Percentiles rank a stretch among this genome's conserved stretches.
These are phyloP conservation scores for Drosophila antonietae DNA, from an alignment of 2,888 invertebrate genomes.

Conservation along the genomic window DNA sequence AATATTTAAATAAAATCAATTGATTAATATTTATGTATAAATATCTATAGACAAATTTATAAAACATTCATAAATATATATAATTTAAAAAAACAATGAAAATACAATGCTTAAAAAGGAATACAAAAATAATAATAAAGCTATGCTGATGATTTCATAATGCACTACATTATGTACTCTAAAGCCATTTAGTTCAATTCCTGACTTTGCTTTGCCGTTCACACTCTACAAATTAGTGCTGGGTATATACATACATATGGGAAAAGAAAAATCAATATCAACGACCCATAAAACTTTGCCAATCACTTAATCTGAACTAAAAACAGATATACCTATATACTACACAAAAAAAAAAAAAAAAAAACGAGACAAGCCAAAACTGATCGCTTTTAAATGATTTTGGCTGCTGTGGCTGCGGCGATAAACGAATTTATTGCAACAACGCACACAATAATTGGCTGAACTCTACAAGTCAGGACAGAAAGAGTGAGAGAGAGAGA, in stretches of 20 bases:
- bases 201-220: not conserved
- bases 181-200: not conserved
- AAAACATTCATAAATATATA: too few species aligned
- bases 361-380: constrained; percentile 38
- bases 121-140: too few species aligned
- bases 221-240: not conserved
- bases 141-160: too few species aligned
- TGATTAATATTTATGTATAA: too few species aligned
- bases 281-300: constrained; percentile 55
- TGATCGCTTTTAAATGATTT: constrained; percentile 80
- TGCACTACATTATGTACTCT: not conserved
- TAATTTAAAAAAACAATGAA: too few species aligned
- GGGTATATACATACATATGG: not conserved
- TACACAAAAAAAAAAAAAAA: constrained; percentile 19
- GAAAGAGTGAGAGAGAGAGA: not conserved
- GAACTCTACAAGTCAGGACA: constrained; percentile 24
- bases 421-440: constrained; percentile 84
- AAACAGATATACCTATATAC: constrained; percentile 15
- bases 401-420: constrained; percentile 74
- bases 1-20: too few species aligned
- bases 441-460: constrained; percentile 82
- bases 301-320: constrained; percentile 80
- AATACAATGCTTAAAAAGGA: too few species aligned
- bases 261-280: constrained; percentile 11
- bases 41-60: too few species aligned